Conservation (phyloP, 2,113 vertebrate genomes). For the Cynopterus brachyotis region DNA sequence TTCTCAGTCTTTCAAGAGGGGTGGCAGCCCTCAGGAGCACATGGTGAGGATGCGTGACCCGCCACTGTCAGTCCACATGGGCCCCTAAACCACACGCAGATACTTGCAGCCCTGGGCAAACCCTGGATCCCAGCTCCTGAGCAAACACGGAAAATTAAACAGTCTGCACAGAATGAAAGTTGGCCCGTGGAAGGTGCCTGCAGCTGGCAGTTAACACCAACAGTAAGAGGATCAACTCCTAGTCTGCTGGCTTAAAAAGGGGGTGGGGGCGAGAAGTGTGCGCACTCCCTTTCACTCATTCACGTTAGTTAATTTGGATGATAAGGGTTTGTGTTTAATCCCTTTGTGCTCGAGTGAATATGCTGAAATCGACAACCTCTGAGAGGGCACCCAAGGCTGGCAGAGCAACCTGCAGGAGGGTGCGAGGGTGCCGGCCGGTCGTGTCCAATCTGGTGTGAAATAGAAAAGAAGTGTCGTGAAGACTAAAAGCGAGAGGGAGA, state of each 20-base stretch:
- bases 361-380: slow-evolving; percentile 72
- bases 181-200: slow-evolving; percentile 79
- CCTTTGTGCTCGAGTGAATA: slow-evolving; percentile 82
- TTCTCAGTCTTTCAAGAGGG: accelerated
- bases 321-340: slow-evolving; percentile 85
- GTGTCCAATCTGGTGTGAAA: neutral
- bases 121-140: neutral
- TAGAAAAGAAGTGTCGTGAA: neutral
- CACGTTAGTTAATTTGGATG: slow-evolving; percentile 86
- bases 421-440: neutral
- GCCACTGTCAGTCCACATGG: neutral
- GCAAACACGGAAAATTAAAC: slow-evolving; percentile 75
- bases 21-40: accelerated
- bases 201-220: slow-evolving; percentile 89
- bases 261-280: slow-evolving; percentile 1
- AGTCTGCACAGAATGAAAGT: slow-evolving; percentile 49
- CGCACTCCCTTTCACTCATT: slow-evolving; percentile 74
- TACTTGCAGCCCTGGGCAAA: neutral
- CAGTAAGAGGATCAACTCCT: slow-evolving; percentile 87
- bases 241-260: slow-evolving; percentile 63
- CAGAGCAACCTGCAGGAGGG: slow-evolving; percentile 62
- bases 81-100: accelerated
- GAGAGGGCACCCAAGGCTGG: slow-evolving; percentile 56
- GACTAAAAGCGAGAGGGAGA: neutral
- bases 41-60: accelerated